Percentiles rank a stretch among this genome's conserved stretches.
phyloP scores from a whole-genome alignment of 2,888 invertebrate species.

The Drosophila limbata region DNA sequence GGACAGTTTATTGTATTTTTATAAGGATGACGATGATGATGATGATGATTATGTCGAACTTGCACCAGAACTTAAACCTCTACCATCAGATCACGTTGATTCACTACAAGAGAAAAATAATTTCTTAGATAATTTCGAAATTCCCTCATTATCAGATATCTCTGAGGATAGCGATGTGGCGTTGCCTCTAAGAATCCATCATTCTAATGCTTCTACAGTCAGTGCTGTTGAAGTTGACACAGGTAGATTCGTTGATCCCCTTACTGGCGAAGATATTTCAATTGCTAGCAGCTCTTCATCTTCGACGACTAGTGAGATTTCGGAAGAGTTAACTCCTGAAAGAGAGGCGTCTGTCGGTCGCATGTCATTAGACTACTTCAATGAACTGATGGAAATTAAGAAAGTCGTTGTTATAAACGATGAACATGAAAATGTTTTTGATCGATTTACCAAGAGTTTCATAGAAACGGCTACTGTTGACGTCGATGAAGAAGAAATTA shows the following conservation, averaged over 20 bases:
- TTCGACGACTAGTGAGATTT: not conserved
- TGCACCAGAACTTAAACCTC: not conserved
- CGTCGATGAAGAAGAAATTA: not conserved
- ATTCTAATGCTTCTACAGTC: not conserved
- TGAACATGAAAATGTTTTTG: slow-evolving; percentile 2
- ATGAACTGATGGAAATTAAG: not conserved
- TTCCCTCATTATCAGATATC: slow-evolving; percentile 18
- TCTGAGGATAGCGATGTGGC: slow-evolving; percentile 28
- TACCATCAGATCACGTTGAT: not conserved
- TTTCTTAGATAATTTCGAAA: not conserved
- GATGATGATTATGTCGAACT: not conserved
- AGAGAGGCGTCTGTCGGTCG: not conserved
- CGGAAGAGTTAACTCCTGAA: not conserved
- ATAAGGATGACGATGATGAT: not conserved
- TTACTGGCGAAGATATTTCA: slow-evolving; percentile 18
- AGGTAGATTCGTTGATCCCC: slow-evolving; percentile 53
- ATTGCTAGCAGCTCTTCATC: not conserved
- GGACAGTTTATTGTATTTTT: no score
- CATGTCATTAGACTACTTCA: slow-evolving; percentile 1
- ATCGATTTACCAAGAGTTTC: slow-evolving; percentile 9
- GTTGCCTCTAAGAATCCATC: not conserved
- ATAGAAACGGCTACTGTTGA: not conserved
- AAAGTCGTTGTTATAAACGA: not conserved
- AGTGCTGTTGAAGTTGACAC: slow-evolving; percentile 7
- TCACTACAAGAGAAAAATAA: slow-evolving; percentile 2